Evolutionary conservation across 2,797 vertebrate species (phyloP), one percentile per base, ranked within the genome.

Genomic region (Thamnophis elegans): DNA sequence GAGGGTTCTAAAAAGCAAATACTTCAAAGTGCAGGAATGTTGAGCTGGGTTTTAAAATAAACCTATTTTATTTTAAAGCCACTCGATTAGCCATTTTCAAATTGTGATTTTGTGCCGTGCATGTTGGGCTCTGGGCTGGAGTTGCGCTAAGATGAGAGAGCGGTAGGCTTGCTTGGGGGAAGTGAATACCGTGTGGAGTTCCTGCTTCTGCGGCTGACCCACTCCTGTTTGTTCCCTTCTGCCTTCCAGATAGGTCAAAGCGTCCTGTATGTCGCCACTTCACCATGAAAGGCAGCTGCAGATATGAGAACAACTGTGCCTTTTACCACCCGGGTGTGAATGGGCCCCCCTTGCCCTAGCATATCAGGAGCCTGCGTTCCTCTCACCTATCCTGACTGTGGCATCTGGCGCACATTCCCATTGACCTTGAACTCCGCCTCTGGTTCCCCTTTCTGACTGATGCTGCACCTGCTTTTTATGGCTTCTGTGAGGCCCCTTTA

Each of bases 271-370:
- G 99, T 96, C 98, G 99, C 22, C 99, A 99, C 95, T 99, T 99
- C 97, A 99, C 99, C 98, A 98, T 99, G 98, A 99, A 99, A 95
- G 99, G 99, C 94, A 99, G 98, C 97, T 99, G 99, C 97, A 97
- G 98, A 92, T 99, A 99, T 13, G 99, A 99, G 96, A 98, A 98
- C 96, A 99, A 98, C 96, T 99, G 99, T 97, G 99, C 99, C 89
- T 99, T 99, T 96, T 99, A 99, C 97, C 99, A 99, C 93, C 99
- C 99, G 0, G 99, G 99, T 0, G 98, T 99, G 14, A 99, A 99
- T 0, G 99, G 99, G 65, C 99, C 99, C 0, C 99, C 98, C 0
- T 96, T 99, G 92, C 98, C 98, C 90, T 97, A 96, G 92, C 86
- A 82, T 16, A 91, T 7, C 47, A 51, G 58, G 32, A 65, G 28